These are phyloP conservation scores for Ladona fulva DNA, from an alignment of 1,140 invertebrate genomes.

Conservation along the genomic window DNA sequence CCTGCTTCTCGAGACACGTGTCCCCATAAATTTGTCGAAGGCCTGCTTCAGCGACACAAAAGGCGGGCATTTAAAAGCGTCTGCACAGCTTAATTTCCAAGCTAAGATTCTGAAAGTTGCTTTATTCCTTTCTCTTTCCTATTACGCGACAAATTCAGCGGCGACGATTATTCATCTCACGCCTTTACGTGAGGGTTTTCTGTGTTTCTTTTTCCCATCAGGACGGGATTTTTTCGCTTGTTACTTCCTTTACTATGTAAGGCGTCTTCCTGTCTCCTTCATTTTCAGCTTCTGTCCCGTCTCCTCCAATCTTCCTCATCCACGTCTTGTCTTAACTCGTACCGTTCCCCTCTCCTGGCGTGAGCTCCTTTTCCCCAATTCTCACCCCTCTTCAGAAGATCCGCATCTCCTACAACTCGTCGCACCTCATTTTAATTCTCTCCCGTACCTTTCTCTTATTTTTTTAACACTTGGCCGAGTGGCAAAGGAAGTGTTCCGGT, in stretches of 20 bases:
- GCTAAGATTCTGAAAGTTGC: too few species aligned
- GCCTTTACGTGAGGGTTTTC: too few species aligned
- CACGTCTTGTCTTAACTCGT: background rate
- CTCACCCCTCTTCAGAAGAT: background rate
- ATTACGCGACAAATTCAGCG: too few species aligned
- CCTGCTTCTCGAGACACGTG: too few species aligned
- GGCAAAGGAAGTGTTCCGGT: slow-evolving; percentile 3
- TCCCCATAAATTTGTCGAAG: too few species aligned
- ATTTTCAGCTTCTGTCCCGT: background rate
- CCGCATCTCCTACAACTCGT: background rate
- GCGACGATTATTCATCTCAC: too few species aligned
- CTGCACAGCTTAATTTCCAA: too few species aligned
- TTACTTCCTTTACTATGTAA: background rate
- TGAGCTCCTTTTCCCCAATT: background rate
- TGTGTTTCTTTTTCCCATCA: too few species aligned
- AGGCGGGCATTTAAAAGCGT: too few species aligned
- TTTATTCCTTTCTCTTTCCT: too few species aligned
- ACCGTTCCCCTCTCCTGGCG: background rate
- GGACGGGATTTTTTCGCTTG: too few species aligned
- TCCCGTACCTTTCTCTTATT: background rate
- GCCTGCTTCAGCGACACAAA: too few species aligned
- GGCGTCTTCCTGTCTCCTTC: background rate
- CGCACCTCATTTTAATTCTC: background rate
- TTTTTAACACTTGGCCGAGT: background rate
- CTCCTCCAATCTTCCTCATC: background rate